A percentile compares a stretch with the other conserved stretches of the same genome.
phyloP scores from a whole-genome alignment of 2,797 vertebrate genomes.

The Glyptemys insculpta region DNA sequence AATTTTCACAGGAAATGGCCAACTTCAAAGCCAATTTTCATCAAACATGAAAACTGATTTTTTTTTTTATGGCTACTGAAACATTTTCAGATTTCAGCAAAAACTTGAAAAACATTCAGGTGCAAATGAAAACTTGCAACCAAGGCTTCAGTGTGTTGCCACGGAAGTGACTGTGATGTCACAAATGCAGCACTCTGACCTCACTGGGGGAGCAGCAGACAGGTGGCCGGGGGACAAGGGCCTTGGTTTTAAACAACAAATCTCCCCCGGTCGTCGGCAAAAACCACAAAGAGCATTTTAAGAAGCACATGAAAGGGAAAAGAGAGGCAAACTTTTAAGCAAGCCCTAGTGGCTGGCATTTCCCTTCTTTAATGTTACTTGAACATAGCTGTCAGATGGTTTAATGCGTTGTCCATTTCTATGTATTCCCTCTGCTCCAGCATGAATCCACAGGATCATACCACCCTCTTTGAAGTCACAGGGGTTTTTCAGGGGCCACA shows the following conservation, averaged over 20 bases:
- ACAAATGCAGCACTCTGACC: neutral
- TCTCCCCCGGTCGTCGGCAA: neutral
- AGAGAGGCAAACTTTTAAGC: neutral
- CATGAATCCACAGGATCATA: neutral
- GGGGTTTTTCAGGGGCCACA: accelerated
- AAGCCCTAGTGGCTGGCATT: neutral
- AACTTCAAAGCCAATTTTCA: neutral
- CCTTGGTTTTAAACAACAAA: neutral
- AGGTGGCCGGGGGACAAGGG: neutral
- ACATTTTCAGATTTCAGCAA: neutral
- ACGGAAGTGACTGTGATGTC: neutral
- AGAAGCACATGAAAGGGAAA: neutral
- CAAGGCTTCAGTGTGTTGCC: neutral
- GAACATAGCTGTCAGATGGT: neutral
- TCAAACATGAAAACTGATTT: accelerated
- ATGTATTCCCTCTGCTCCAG: accelerated
- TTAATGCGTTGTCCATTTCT: neutral
- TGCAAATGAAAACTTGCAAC: neutral
- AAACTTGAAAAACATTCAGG: neutral
- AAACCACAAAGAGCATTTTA: neutral
- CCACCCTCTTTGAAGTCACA: neutral
- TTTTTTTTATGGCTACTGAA: accelerated
- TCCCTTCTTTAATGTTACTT: neutral
- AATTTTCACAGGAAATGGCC: neutral
- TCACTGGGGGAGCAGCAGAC: neutral